Base-by-base conservation (phyloP, 2,888 invertebrate genomes). In the Melangyna quadrimaculata region DNA sequence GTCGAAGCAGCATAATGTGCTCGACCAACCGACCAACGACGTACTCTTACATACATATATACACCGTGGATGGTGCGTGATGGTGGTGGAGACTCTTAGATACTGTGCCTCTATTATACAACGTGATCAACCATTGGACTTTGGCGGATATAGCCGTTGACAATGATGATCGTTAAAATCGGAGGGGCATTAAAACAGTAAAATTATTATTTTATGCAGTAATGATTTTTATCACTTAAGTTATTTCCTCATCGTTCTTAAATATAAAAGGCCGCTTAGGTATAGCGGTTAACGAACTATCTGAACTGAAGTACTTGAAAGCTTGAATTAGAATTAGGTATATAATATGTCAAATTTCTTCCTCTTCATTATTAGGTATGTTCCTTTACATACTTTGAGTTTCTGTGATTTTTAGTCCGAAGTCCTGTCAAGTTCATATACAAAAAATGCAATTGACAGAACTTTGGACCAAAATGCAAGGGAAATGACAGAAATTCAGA, bases 181-280 rank as follows among this genome's bases (percentile, higher is more conserved):
- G 69, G 63, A 69, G 86, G 77, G 75, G 69, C 72, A 86, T 81
- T 86, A 81, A 78, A 86, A 73, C 81, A 63, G 77, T 77, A 78
- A 63, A 86, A 86, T 86, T 86, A 86, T 86, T 86, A 86, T 86
- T 86, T 86, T 86, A 86, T 86, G 86, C 86, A 86, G 78, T 81
- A 86, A 78, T 81, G 86, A 86, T 86, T 86, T 73, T 81, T 86
- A 86, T 86, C 86, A 86, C 86, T 73, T 59, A 8, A 77, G 86
- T 86, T 81, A 86, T 86, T 86, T 86, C 86, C 86, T 86, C 86
- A 86, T 86, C 81, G 86, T 72, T 55, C 43, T 78, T 81, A 70
- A 51, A 61, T 40, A 65, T 40, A 65, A 73, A 61, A 81, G 40
- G 77, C 77, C 73, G 81, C 73, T 12, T 48, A 48, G n/a, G n/a